Evolutionary conservation across 1,140 invertebrate genomes (phyloP), one percentile per base, ranked within the genome.

Genomic region (Heliconius eleuchia): DNA sequence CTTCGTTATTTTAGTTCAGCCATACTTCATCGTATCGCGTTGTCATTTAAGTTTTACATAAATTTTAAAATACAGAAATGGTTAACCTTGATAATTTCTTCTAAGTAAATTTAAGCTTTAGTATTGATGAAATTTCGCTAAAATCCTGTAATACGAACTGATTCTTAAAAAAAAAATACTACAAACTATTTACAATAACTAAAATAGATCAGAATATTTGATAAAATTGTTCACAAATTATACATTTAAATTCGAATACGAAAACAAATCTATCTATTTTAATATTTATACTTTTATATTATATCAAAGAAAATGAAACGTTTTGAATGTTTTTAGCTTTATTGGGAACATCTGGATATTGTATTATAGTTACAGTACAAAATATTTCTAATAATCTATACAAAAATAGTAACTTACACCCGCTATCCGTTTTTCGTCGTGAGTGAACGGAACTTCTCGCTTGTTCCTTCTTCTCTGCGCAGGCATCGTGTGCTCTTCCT

Each of bases 381-480:
- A 6, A 37, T 37, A 37, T 37, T 37, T 37, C 34, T 37, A 37
- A 37, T 37, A 37, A 6, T 37, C 34, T 0, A 37, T 37, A 37
- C 0, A 37, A 7, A 37, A 37, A 37, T 13, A 19, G 72, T 74
- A 37, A 92, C 95, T 95, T 85, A 96, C 96, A 84, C 96, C 96
- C 34, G 96, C 96, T 74, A 96, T 96, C 82, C 95, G 90, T 82
- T 95, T 95, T 86, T 96, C 96, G 78, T 96, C 96, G 55, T 95
- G 95, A 11, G 95, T 95, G 84, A 96, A 96, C 3, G 94, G 94
- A 18, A 95, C 92, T 71, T 96, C 95, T 76, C 96, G 85, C 87
- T 96, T 96, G 81, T 93, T 94, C 39, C 96, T 89, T 23, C 88
- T 85, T 27, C 89, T 83, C 79, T 95, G 84, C 11, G 91, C 88